These are phyloP conservation scores for Spodoptera exigua DNA, from an alignment of 2,888 invertebrate genomes.

Conservation along the genomic window DNA sequence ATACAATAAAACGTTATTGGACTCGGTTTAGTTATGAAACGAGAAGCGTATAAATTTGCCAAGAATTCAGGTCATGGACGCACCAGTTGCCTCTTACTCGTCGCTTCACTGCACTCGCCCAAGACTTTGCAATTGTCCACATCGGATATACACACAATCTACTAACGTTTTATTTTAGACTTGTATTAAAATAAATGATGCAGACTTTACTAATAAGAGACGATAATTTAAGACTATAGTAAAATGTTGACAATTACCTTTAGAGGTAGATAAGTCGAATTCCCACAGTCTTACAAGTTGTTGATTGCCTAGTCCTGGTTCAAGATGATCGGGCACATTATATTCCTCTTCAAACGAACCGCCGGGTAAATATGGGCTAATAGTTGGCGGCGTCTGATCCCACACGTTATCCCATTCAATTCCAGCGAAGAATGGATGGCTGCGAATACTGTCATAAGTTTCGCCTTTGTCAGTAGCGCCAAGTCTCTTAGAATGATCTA, in stretches of 20 bases:
- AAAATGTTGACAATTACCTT: slow-evolving; percentile 44
- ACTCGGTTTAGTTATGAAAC: slow-evolving; percentile 74
- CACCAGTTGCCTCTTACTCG: slow-evolving; percentile 81
- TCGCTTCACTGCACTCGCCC: slow-evolving; percentile 81
- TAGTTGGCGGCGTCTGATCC: slow-evolving; percentile 94
- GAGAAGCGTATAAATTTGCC: slow-evolving; percentile 76
- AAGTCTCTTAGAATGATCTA: slow-evolving; percentile 94
- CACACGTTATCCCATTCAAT: slow-evolving; percentile 95
- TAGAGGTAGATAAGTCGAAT: slow-evolving; percentile 89
- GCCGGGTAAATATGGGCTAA: slow-evolving; percentile 95
- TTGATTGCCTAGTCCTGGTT: slow-evolving; percentile 96
- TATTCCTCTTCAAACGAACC: slow-evolving; percentile 91
- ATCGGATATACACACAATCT: slow-evolving; percentile 61
- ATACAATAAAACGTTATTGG: slow-evolving; percentile 66
- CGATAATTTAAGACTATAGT: slow-evolving; percentile 2
- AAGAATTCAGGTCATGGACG: slow-evolving; percentile 85
- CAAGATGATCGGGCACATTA: slow-evolving; percentile 93
- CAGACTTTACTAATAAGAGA: too few species aligned
- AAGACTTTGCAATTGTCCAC: slow-evolving; percentile 74
- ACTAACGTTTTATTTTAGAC: slow-evolving; percentile 47
- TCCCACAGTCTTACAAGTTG: slow-evolving; percentile 94
- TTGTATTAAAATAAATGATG: slow-evolving; percentile 28
- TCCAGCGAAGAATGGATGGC: slow-evolving; percentile 95
- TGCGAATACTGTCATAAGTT: slow-evolving; percentile 94
- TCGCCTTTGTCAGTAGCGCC: slow-evolving; percentile 93